phyloP scores from a whole-genome alignment of 2,113 vertebrate species.

The Cynopterus brachyotis region DNA sequence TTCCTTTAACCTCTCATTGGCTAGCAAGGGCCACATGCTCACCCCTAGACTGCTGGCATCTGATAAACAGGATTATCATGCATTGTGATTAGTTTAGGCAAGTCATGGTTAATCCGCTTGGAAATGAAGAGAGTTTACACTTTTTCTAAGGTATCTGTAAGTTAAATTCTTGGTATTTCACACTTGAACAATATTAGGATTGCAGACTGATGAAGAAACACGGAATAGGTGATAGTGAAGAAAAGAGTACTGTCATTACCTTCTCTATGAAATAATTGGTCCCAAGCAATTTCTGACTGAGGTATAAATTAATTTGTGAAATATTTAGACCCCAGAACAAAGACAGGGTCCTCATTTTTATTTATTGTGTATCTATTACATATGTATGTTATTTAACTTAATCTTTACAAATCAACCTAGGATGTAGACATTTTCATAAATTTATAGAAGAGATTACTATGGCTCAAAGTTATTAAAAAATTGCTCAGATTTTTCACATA shows the following conservation, averaged over 20 bases:
- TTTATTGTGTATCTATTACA: background rate
- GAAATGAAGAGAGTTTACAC: background rate
- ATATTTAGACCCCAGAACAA: background rate
- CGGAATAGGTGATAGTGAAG: background rate
- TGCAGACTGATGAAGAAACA: background rate
- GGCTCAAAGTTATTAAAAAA: background rate
- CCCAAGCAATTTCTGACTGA: conserved; percentile 1
- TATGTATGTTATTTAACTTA: conserved; percentile 11
- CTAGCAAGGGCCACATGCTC: background rate
- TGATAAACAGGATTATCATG: background rate
- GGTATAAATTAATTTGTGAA: background rate
- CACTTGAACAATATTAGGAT: background rate
- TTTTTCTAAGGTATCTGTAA: background rate
- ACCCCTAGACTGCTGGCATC: background rate
- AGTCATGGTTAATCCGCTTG: background rate
- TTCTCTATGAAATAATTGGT: background rate
- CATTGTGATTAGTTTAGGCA: background rate
- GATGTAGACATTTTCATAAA: background rate
- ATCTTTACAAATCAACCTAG: background rate
- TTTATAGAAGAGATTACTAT: background rate
- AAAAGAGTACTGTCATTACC: background rate
- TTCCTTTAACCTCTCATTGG: background rate
- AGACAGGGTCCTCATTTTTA: background rate
- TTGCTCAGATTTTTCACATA: background rate
- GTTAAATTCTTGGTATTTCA: background rate